Conservation (phyloP, 2,888 invertebrate genomes). For the Hyppa rectilinea region DNA sequence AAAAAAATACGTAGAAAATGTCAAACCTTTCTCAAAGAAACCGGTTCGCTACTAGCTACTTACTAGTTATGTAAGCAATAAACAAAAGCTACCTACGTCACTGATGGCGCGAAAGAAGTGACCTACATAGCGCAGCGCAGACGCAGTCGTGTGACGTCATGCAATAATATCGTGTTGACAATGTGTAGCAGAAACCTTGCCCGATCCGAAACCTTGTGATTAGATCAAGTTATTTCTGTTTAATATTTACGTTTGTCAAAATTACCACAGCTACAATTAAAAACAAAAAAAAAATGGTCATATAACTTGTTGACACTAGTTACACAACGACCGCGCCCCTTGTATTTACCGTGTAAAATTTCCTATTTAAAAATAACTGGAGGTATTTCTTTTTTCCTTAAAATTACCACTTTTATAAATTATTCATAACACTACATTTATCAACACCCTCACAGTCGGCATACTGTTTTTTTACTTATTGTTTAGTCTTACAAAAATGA, state of each 20-base stretch:
- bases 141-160: constrained; percentile 29
- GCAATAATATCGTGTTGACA: neutral
- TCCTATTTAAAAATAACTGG: neutral
- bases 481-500: neutral
- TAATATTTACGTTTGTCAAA: neutral
- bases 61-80: neutral
- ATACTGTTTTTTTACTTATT: neutral
- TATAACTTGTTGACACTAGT: neutral
- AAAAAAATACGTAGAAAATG: neutral
- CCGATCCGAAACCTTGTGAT: too few species aligned
- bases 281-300: neutral
- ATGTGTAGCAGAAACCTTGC: neutral
- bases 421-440: too few species aligned
- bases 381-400: neutral
- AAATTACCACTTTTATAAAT: neutral
- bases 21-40: neutral
- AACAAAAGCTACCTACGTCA: constrained; percentile 10
- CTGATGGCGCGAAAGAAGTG: neutral
- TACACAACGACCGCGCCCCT: neutral
- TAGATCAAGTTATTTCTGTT: neutral
- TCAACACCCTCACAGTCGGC: neutral
- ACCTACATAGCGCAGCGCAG: neutral
- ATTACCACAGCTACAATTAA: too few species aligned
- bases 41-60: neutral
- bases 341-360: neutral